Base-by-base conservation (phyloP, 2,888 invertebrate species). In the Stenchaetothrips biformis region DNA sequence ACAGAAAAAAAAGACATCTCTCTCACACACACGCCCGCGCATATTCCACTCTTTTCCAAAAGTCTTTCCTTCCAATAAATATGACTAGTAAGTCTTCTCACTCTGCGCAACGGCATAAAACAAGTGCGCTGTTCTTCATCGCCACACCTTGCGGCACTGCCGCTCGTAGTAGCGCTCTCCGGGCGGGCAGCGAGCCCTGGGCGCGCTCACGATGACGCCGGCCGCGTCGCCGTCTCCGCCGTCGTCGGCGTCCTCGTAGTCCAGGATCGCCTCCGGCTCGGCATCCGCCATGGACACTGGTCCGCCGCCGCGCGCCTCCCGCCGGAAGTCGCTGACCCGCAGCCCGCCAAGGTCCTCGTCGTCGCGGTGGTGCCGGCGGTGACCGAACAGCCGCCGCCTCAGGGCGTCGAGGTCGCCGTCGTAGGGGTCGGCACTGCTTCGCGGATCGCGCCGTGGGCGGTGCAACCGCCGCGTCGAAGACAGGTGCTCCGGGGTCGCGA, bases 161-260 rank as follows among this genome's bases (percentile, higher is more conserved):
- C 25, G 7, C 67, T 74, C 67, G 67, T 74, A 74, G 67, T 74
- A 74, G 21, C 67, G 21, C 67, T 74, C 67, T 8, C 67, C 67
- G 25, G 67, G 67, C 67, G 67, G 67, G 67, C 67, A 74, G 21
- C n/a, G 67, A 11, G 21, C 25, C 67, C 67, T 74, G 25, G 67
- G 67, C 7, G 67, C 67, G 21, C 21, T 74, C 6, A 74, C n/a
- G 21, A 74, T 74, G 67, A 25, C 67, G 25, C 67, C 25, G 21
- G 25, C 11, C 67, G 25, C 67, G 25, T 11, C 67, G 21, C 25
- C 67, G 25, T 74, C 67, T 0, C 21, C 67, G 67, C 67, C 67
- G 67, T 74, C 67, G 67, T 74, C 67, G 25, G 7, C 11, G 21
- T 25, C 67, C 21, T 74, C 67, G 25, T 25, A 21, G 67, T 74